phyloP scores from a whole-genome alignment of 2,888 invertebrate species.

The Agrotis segetum region DNA sequence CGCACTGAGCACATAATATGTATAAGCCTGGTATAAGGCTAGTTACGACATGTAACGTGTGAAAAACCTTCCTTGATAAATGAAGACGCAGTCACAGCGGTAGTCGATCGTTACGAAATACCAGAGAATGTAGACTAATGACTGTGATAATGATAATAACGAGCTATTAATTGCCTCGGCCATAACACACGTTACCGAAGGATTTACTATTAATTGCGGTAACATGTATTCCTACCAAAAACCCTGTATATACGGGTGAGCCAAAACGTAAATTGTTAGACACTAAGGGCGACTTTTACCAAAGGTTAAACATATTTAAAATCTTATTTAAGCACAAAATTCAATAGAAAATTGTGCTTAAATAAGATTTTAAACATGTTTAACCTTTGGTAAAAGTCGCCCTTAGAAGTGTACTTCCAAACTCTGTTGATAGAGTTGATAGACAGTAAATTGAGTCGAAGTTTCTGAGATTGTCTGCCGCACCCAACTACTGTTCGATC shows the following conservation, averaged over 20 bases:
- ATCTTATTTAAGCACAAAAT: too few species aligned
- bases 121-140: slow-evolving; percentile 25
- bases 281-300: too few species aligned
- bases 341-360: too few species aligned
- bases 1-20: too few species aligned
- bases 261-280: too few species aligned
- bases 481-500: background rate
- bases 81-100: slow-evolving; percentile 1
- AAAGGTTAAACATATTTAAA: too few species aligned
- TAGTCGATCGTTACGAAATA: background rate
- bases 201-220: background rate
- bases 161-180: slow-evolving; percentile 28
- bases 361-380: too few species aligned
- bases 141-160: slow-evolving; percentile 11
- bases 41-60: background rate
- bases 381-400: too few species aligned
- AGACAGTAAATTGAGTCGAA: background rate
- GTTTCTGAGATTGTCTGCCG: background rate
- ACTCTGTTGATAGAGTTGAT: background rate
- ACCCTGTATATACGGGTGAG: too few species aligned
- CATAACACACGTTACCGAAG: slow-evolving; percentile 13
- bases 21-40: too few species aligned
- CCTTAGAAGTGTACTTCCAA: too few species aligned
- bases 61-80: slow-evolving; percentile 5
- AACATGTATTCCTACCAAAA: too few species aligned